Conservation (phyloP, 2,113 vertebrate genomes). For the Pholis gunnellus region DNA sequence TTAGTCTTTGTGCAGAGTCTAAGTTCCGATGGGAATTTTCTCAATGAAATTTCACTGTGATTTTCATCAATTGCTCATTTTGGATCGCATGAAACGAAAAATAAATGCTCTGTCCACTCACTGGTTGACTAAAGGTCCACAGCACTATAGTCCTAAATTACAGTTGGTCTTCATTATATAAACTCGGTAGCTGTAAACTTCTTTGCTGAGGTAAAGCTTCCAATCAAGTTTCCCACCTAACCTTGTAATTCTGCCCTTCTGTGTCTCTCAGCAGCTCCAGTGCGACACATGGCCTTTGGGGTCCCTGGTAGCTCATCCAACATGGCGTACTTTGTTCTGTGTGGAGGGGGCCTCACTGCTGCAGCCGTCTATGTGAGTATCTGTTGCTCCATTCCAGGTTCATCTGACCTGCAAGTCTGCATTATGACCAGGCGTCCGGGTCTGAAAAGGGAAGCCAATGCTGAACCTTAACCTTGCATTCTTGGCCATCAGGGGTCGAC, state of each 20-base stretch:
- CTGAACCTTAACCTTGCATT: background rate
- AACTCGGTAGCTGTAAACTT: background rate
- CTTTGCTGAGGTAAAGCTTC: background rate
- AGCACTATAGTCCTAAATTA: background rate
- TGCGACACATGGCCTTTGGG: constrained; percentile 88
- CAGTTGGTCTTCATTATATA: too few species aligned
- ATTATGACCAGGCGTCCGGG: background rate
- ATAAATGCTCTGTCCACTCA: background rate
- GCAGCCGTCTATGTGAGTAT: constrained; percentile 91
- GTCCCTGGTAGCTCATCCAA: constrained; percentile 85
- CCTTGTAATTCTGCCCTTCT: background rate
- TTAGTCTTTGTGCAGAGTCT: background rate
- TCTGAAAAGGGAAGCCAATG: too few species aligned
- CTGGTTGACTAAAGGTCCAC: background rate
- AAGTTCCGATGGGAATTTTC: background rate
- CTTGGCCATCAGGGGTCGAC: background rate
- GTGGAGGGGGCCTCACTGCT: constrained; percentile 87
- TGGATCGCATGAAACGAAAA: background rate
- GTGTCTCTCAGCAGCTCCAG: constrained; percentile 76
- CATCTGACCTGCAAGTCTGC: background rate
- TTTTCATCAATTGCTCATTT: background rate
- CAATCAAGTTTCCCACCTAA: background rate
- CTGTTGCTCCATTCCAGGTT: background rate
- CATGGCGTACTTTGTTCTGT: constrained; percentile 86
- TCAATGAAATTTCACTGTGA: background rate